phyloP scores from a whole-genome alignment of 2,113 vertebrate species.

The Misgurnus mizolepis region DNA sequence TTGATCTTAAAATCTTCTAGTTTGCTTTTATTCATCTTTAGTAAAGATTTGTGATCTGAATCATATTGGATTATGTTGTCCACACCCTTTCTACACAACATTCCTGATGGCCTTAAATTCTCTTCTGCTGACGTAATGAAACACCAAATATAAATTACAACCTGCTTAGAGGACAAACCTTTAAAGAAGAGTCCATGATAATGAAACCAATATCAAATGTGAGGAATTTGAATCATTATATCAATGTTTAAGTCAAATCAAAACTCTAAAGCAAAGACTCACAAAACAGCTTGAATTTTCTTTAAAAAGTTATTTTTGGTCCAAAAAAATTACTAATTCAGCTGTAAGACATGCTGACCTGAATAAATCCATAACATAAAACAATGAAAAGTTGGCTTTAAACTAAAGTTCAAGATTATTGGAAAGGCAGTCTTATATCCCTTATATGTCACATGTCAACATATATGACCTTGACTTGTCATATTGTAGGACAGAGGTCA shows the following conservation, averaged over 20 bases:
- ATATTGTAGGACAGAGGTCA: too few species aligned
- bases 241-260: background rate
- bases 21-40: too few species aligned
- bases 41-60: too few species aligned
- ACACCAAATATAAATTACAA: background rate
- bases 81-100: background rate
- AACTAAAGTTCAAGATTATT: too few species aligned
- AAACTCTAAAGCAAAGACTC: background rate
- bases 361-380: too few species aligned
- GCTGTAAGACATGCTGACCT: too few species aligned
- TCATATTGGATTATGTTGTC: background rate
- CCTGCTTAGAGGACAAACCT: background rate
- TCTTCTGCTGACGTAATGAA: background rate
- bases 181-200: background rate
- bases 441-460: background rate
- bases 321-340: background rate
- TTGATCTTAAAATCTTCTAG: too few species aligned
- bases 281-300: too few species aligned
- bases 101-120: background rate
- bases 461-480: background rate
- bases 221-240: background rate
- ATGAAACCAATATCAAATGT: background rate
- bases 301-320: background rate
- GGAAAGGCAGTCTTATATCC: too few species aligned
- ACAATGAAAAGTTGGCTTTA: too few species aligned